Base-by-base conservation (phyloP, 2,888 invertebrate species). In the Macroteleia sp. region DNA sequence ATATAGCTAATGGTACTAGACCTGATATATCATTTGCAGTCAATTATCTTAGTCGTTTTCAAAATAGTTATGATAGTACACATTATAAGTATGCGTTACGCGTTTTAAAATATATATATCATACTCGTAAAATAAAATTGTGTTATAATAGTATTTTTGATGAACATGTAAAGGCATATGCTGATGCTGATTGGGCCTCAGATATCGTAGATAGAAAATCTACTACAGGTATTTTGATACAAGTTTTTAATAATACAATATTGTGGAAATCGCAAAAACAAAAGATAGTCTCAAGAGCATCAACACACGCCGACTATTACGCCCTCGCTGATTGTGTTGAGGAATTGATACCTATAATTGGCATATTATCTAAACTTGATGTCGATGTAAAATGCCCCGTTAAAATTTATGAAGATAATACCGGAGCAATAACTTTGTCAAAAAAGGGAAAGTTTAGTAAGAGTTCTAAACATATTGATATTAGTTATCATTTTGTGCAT, bases 361-460 rank as follows among this genome's bases (percentile, higher is more conserved):
- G 56, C 10, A 36, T 69, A 28, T 22, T 69, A 32, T 56, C 42
- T 36, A 9, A n/a, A 6, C 36, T 69, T 14, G 17, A 69, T 20
- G 12, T 67, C 39, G 30, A 46, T n/a, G 5, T 69, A 16, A 12
- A 39, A 1, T 20, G 19, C 4, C 41, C 48, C 1, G 12, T 69
- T 6, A 44, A 34, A 41, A 39, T 69, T 19, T 57, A 5, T 57
- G 48, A 57, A 28, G 57, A 57, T 32, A 52, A 64, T 32, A n/a
- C 32, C 3, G 64, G 64, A 22, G 52, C 52, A 25, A 52, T 28
- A 52, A 20, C 20, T 52, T 36, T 64, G 14, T 12, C 30, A 87
- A 89, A 89, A 91, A 89, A 91, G 91, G 91, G 17, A 46, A 71
- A 50, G 17, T 52, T 50, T 1, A 74, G 30, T 19, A 52, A 73